Evolutionary conservation across 2,113 vertebrate genomes (phyloP).

Genomic region (Paralichthys olivaceus): DNA sequence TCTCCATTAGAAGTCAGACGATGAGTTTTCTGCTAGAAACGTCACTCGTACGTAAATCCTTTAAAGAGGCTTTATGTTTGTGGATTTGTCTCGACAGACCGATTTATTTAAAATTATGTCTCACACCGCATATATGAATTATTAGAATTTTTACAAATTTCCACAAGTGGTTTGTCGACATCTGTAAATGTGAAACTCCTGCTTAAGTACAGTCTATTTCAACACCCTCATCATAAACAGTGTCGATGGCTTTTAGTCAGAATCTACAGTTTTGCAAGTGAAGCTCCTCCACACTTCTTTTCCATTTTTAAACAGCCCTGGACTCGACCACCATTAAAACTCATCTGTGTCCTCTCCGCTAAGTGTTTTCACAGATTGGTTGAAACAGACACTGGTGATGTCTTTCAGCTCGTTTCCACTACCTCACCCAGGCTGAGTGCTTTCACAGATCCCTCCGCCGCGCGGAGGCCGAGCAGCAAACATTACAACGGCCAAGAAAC

Average conservation of each 20-base stretch:
- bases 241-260: not conserved
- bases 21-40: no score
- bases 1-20: no score
- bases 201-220: no score
- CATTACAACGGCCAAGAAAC: not conserved
- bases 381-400: constrained; percentile 32
- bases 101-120: no score
- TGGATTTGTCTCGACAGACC: no score
- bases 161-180: no score
- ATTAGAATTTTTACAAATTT: no score
- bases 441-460: constrained; percentile 38
- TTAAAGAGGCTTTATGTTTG: no score
- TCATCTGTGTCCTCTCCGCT: not conserved
- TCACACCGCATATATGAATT: no score
- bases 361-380: constrained; percentile 43
- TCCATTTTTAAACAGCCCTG: not conserved
- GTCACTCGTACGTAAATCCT: no score
- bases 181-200: no score
- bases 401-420: constrained; percentile 16
- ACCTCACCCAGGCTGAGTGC: constrained; percentile 25
- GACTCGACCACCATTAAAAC: constrained; percentile 13
- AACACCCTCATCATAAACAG: no score
- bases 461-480: constrained; percentile 35
- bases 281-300: not conserved
- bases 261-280: not conserved